Base-by-base conservation (phyloP, 2,113 vertebrate genomes). In the Eidolon helvum region DNA sequence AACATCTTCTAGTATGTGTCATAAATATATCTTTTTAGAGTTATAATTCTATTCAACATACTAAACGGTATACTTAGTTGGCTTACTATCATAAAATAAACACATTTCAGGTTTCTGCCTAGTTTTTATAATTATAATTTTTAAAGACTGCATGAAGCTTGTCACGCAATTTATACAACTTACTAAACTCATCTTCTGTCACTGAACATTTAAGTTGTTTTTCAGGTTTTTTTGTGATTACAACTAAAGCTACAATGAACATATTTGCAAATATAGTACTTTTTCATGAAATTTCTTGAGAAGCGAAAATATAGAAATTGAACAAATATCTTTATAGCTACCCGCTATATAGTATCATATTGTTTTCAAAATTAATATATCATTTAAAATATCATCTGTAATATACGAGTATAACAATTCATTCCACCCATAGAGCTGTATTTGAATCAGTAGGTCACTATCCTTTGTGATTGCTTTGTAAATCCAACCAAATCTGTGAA, bases 1-100 rank as follows among this genome's bases (percentile, higher is more conserved):
- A 78, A 72, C 18, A 71, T 4, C 43, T 43, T 53, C 74, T 48
- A 61, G 59, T 14, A 69, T 53, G n/a, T 68, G 30, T 35, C 16
- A 65, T 14, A 71, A 80, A 50, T 79, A 28, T 53, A 65, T 48
- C 63, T 59, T 15, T 65, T 12, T 65, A 43, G 50, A 45, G 2
- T 91, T 38, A 69, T 26, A 91, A 53, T 85, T 63, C 63, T 86
- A 35, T 15, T 82, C 45, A 43, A 30, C 24, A 72, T 48, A 21
- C 1, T 74, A 45, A 59, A 43, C 53, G 45, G 1, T 74, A 63
- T 35, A 84, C 5, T 45, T 86, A n/a, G 5, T 55, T 79, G 45
- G 33, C 40, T 86, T 87, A 92, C 38, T 21, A 77, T 79, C 79
- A 84, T 12, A 55, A 68, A 93, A 93, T 45, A 88, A 83, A 90